Evolutionary conservation across 1,140 invertebrate genomes (phyloP).

Genomic region (Hyphantria cunea): DNA sequence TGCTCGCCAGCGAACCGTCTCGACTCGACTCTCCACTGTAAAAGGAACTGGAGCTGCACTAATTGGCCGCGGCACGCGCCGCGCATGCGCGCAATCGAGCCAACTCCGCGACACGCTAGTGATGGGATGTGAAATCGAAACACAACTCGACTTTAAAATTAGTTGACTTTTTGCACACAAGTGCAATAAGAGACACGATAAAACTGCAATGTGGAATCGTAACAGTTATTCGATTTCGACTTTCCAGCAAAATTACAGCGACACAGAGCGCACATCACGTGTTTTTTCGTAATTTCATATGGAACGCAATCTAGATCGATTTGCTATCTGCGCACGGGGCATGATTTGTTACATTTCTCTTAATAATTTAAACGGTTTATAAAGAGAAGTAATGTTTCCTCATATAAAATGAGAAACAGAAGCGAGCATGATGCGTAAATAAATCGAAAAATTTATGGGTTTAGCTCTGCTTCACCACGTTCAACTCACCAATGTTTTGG

Average conservation of each 20-base stretch:
- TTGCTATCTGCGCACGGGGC: constrained; percentile 38
- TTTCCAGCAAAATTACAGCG: constrained; percentile 47
- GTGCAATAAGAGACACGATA: constrained; percentile 47
- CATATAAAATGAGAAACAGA: constrained; percentile 67
- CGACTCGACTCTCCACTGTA: constrained; percentile 68
- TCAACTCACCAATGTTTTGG: constrained; percentile 25
- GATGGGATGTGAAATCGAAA: constrained; percentile 77
- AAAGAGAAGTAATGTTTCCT: constrained; percentile 68
- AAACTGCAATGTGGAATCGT: constrained; percentile 50
- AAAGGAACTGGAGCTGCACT: constrained; percentile 78
- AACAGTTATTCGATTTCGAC: constrained; percentile 54
- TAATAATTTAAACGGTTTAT: constrained; percentile 53
- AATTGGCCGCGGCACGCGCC: constrained; percentile 78
- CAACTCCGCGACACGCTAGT: constrained; percentile 66
- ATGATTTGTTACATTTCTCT: constrained; percentile 67
- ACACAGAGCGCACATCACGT: constrained; percentile 26
- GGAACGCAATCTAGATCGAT: constrained; percentile 37
- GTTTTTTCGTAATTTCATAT: constrained; percentile 24
- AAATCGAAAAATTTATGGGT: constrained; percentile 68
- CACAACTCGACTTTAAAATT: constrained; percentile 51
- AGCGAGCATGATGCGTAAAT: constrained; percentile 65
- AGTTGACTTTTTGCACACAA: constrained; percentile 51
- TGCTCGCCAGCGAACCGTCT: constrained; percentile 60
- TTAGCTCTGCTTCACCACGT: constrained; percentile 40
- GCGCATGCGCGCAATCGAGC: constrained; percentile 49